Conservation (phyloP, 2,888 invertebrate genomes). For the Andrena haemorrhoa region DNA sequence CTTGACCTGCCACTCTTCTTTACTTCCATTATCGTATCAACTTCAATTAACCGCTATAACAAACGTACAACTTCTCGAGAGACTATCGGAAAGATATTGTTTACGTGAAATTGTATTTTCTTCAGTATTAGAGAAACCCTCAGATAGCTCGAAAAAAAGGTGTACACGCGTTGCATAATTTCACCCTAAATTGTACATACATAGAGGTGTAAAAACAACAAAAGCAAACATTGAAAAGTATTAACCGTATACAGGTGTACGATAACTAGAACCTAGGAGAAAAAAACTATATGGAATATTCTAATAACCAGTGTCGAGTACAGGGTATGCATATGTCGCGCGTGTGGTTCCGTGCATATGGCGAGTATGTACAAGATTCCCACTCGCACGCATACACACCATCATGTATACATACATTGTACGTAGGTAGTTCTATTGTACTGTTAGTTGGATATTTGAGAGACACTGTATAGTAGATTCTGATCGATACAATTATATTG, state of each 20-base stretch:
- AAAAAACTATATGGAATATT: slow-evolving; percentile 58
- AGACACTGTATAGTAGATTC: slow-evolving; percentile 79
- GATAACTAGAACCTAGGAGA: slow-evolving; percentile 57
- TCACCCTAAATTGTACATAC: slow-evolving; percentile 74
- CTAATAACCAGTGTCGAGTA: slow-evolving; percentile 60
- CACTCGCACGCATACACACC: slow-evolving; percentile 56
- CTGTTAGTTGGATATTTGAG: slow-evolving; percentile 72
- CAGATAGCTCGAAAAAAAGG: slow-evolving; percentile 58
- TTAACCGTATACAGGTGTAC: slow-evolving; percentile 59
- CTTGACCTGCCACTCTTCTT: not conserved
- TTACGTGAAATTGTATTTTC: slow-evolving; percentile 34
- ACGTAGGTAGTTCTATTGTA: slow-evolving; percentile 74
- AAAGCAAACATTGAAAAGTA: slow-evolving; percentile 42
- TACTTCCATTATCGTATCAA: not conserved
- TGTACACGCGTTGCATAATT: slow-evolving; percentile 57
- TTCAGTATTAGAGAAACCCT: slow-evolving; percentile 12
- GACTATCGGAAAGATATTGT: slow-evolving; percentile 31
- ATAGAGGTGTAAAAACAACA: slow-evolving; percentile 34
- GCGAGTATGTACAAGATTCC: slow-evolving; percentile 61
- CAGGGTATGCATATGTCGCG: slow-evolving; percentile 51
- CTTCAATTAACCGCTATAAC: not conserved
- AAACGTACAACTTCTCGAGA: slow-evolving; percentile 5
- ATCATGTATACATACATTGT: slow-evolving; percentile 66
- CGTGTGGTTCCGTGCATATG: slow-evolving; percentile 63
- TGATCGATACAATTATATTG: slow-evolving; percentile 78